Evolutionary conservation across 1,140 invertebrate species (phyloP).

Genomic region (Drosophila orena): DNA sequence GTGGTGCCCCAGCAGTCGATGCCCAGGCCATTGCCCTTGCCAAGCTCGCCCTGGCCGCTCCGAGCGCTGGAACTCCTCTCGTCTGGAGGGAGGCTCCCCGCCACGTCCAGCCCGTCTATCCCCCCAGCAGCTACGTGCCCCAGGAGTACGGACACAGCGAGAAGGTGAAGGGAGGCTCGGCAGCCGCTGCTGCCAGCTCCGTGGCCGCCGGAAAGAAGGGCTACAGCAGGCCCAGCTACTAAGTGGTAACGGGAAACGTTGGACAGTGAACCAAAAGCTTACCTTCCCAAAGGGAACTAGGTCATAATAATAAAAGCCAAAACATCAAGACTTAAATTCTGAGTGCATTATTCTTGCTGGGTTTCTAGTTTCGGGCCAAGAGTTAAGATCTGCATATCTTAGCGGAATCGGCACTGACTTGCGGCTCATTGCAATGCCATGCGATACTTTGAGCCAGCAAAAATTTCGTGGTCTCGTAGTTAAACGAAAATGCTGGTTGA

Average conservation of each 20-base stretch:
- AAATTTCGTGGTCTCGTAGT: background rate
- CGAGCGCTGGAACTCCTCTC: slow-evolving; percentile 56
- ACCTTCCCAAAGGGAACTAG: slow-evolving; percentile 46
- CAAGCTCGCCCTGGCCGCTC: slow-evolving; percentile 58
- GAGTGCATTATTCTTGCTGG: slow-evolving; percentile 9
- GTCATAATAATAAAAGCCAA: slow-evolving; percentile 57
- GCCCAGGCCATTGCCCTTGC: slow-evolving; percentile 60
- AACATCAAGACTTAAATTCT: slow-evolving; percentile 37
- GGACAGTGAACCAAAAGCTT: slow-evolving; percentile 54
- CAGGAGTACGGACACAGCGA: slow-evolving; percentile 44
- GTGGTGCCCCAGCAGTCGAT: slow-evolving; percentile 60
- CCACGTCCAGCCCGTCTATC: slow-evolving; percentile 15
- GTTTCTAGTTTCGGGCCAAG: background rate
- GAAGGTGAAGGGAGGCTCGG: slow-evolving; percentile 66
- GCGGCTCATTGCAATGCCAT: background rate
- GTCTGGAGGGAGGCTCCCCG: slow-evolving; percentile 52
- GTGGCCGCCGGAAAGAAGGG: slow-evolving; percentile 56
- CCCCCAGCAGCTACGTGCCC: slow-evolving; percentile 16
- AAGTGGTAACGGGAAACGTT: slow-evolving; percentile 20
- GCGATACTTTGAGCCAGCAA: background rate
- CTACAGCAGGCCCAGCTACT: slow-evolving; percentile 46
- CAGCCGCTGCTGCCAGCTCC: slow-evolving; percentile 65
- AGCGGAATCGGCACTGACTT: background rate
- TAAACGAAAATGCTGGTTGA: background rate
- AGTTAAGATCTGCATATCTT: background rate